Percentiles rank a stretch among this genome's conserved stretches.
Evolutionary conservation across 2,113 vertebrate genomes (phyloP).

Genomic region (Etia nguti): DNA sequence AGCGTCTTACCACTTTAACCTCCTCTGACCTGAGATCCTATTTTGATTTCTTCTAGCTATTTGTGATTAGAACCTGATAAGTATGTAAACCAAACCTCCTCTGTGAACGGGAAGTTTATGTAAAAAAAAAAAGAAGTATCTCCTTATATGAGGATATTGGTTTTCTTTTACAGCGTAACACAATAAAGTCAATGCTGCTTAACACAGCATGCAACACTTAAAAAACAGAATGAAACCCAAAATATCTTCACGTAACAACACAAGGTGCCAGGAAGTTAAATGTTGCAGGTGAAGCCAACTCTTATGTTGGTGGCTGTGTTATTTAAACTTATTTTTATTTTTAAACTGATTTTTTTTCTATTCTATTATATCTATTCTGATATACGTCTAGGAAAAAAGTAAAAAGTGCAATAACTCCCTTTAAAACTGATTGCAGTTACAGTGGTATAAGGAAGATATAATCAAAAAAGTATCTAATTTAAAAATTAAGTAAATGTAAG

Average conservation of each 20-base stretch:
- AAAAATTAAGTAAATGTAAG: not conserved
- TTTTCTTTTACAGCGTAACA: not conserved
- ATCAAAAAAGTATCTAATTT: not conserved
- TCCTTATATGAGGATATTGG: not conserved
- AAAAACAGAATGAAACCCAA: not conserved
- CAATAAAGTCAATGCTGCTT: not conserved
- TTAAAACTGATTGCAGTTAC: not conserved
- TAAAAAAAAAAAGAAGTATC: not conserved
- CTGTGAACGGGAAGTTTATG: not conserved
- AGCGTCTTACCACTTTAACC: not conserved
- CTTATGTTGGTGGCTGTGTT: not conserved
- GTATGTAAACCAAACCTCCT: not conserved
- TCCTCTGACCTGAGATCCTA: not conserved
- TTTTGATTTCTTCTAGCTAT: not conserved
- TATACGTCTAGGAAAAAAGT: not conserved
- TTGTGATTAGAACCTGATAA: not conserved
- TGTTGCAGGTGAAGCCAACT: not conserved
- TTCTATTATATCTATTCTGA: too few relatives aligned
- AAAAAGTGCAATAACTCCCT: not conserved
- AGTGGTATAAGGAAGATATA: not conserved
- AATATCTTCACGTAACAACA: not conserved
- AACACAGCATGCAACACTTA: not conserved
- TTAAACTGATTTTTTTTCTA: not conserved
- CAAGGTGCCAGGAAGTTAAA: not conserved
- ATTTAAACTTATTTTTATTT: fast-evolving